A percentile compares a stretch with the other conserved stretches of the same genome.
Conservation (phyloP, 2,888 invertebrate species). For the Neoascia interrupta region DNA sequence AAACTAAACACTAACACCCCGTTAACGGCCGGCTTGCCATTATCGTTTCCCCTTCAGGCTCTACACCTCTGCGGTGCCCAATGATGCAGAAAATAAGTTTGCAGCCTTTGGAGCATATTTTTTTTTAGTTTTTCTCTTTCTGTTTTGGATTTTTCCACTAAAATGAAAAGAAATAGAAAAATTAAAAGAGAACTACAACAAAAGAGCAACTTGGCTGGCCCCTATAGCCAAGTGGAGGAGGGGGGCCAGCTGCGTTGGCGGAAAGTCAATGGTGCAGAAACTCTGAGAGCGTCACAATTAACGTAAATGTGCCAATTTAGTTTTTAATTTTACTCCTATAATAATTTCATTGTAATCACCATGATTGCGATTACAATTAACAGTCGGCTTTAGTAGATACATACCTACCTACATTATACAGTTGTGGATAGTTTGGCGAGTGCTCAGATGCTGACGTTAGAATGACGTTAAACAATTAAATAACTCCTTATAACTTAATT, state of each 20-base stretch:
- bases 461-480: too few species aligned
- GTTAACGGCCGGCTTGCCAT: slow-evolving; percentile 7
- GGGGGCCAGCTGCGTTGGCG: slow-evolving; percentile 38
- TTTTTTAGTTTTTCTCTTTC: not conserved
- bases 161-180: slow-evolving; percentile 2
- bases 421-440: too few species aligned
- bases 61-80: too few species aligned
- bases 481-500: too few species aligned
- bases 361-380: slow-evolving; percentile 36
- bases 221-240: too few species aligned
- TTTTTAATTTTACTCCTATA: slow-evolving; percentile 46
- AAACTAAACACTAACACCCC: slow-evolving; percentile 26
- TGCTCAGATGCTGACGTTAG: too few species aligned
- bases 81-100: slow-evolving; percentile 50
- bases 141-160: slow-evolving; percentile 4
- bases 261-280: slow-evolving; percentile 52
- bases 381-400: too few species aligned
- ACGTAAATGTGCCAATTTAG: slow-evolving; percentile 59
- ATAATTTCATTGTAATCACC: too few species aligned
- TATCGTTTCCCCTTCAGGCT: not conserved
- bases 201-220: too few species aligned
- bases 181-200: slow-evolving; percentile 17
- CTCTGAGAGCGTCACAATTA: slow-evolving; percentile 56
- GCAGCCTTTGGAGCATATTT: slow-evolving; percentile 38
- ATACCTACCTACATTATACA: too few species aligned